Evolutionary conservation across 2,797 vertebrate genomes (phyloP).

Genomic region (Argya squamiceps): DNA sequence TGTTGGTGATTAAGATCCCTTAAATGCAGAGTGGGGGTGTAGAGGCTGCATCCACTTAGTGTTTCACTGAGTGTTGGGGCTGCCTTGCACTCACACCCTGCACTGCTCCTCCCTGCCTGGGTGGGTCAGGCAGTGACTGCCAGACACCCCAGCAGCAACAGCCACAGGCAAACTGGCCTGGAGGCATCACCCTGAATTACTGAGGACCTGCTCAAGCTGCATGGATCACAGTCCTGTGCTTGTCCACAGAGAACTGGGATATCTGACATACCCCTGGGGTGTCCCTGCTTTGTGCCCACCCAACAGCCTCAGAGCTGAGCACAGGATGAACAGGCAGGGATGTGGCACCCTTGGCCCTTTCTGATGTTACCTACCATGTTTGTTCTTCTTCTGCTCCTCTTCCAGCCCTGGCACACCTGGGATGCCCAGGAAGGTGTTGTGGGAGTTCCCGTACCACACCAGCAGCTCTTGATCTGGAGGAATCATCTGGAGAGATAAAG

Average conservation of each 20-base stretch:
- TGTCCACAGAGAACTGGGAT: neutral
- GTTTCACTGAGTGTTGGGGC: fast-evolving
- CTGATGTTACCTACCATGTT: constrained; percentile 79
- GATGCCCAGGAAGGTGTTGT: constrained; percentile 95
- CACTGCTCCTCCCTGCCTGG: neutral
- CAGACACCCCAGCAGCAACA: neutral
- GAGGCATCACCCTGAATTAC: fast-evolving
- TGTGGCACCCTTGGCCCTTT: neutral
- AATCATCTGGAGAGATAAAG: constrained; percentile 82
- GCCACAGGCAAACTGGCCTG: fast-evolving
- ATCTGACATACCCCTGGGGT: neutral
- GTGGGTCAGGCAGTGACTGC: fast-evolving
- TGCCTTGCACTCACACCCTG: neutral
- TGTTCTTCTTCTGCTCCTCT: constrained; percentile 92
- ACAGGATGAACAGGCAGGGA: fast-evolving
- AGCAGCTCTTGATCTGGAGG: constrained; percentile 96
- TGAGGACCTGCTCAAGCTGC: neutral
- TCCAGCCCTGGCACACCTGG: constrained; percentile 91
- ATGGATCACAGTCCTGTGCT: fast-evolving
- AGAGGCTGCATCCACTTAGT: neutral
- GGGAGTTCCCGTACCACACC: constrained; percentile 96
- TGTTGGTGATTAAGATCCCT: fast-evolving
- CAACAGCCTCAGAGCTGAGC: neutral
- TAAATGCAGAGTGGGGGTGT: neutral
- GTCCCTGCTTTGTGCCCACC: neutral